Evolutionary conservation across 2,113 vertebrate genomes (phyloP), one percentile per base, ranked within the genome.

Genomic region (Eolophus roseicapilla): DNA sequence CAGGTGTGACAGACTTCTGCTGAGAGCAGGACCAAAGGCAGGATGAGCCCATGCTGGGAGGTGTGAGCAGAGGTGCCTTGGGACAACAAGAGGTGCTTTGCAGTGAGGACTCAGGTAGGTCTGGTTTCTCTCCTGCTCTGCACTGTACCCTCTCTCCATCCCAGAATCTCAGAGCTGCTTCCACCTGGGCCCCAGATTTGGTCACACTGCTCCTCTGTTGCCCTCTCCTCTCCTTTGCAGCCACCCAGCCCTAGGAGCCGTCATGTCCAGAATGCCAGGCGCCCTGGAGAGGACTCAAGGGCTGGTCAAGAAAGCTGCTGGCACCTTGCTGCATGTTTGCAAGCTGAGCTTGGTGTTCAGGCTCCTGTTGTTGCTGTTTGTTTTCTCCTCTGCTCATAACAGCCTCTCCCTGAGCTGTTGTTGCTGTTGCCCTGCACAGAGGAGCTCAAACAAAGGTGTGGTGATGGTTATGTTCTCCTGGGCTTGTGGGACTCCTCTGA

Each of bases 371-470:
- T 14, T 91, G 94, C 86, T 95, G 60, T 96, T 94, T 93, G 82
- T 80, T 82, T 77, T 86, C 94, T 74, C 28, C 82, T 41, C 23
- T 18, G 68, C 29, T 83, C 79, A 77, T 59, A 68, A 28, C 60
- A 68, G 80, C 62, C 86, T 59, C 70, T 81, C 89, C 82, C 46
- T 15, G 80, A 8, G 76, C 88, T n/a, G 63, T 17, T 2, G 37
- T 49, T 44, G 13, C 82, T n/a, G 82, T 64, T 0, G 37, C 88
- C 69, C 55, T 11, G 68, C 31, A 7, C 9, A 6, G 65, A 62
- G 41, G 10, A 57, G 55, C 77, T 74, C 94, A 95, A 92, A 92
- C 83, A 93, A 91, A 96, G 94, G 94, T 91, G 94, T 60, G 89
- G 88, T 0, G 0, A 7, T 0, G 14, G 59, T 17, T 33, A 14